A percentile compares a stretch with the other conserved stretches of the same genome.
Evolutionary conservation across 2,888 invertebrate genomes (phyloP).

Genomic region (Stenchaetothrips biformis): DNA sequence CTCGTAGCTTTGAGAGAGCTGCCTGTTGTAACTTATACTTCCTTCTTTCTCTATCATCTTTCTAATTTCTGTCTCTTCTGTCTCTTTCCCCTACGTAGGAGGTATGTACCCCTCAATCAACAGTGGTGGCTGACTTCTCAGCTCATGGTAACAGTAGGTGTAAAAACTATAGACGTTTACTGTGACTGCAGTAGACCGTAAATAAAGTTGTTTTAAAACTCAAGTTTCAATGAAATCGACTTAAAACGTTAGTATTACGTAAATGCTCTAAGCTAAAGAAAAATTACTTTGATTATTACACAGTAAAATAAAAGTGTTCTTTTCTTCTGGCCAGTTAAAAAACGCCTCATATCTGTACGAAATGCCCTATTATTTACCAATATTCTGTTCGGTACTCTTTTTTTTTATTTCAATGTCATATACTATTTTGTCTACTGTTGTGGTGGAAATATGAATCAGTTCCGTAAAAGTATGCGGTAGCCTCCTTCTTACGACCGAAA

Average conservation of each 20-base stretch:
- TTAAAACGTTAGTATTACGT: too few species aligned
- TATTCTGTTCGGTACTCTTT: background rate
- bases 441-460: slow-evolving; percentile 9
- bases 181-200: background rate
- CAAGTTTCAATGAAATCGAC: background rate
- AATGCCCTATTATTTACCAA: slow-evolving; percentile 31
- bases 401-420: slow-evolving; percentile 26
- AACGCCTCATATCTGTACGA: background rate
- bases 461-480: background rate
- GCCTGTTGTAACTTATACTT: slow-evolving; percentile 22
- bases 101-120: slow-evolving; percentile 20
- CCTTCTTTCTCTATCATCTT: slow-evolving; percentile 33
- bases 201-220: slow-evolving; percentile 7
- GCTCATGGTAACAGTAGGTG: background rate
- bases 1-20: slow-evolving; percentile 30
- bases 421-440: background rate
- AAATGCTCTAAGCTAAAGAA: background rate
- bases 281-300: slow-evolving; percentile 15
- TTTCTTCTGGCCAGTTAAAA: background rate
- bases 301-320: slow-evolving; percentile 25
- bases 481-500: background rate
- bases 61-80: slow-evolving; percentile 15
- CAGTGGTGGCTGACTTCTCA: slow-evolving; percentile 9
- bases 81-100: slow-evolving; percentile 25
- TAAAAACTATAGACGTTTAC: background rate